Conservation (phyloP, 2,113 vertebrate species). For the Halcyon malimbica region DNA sequence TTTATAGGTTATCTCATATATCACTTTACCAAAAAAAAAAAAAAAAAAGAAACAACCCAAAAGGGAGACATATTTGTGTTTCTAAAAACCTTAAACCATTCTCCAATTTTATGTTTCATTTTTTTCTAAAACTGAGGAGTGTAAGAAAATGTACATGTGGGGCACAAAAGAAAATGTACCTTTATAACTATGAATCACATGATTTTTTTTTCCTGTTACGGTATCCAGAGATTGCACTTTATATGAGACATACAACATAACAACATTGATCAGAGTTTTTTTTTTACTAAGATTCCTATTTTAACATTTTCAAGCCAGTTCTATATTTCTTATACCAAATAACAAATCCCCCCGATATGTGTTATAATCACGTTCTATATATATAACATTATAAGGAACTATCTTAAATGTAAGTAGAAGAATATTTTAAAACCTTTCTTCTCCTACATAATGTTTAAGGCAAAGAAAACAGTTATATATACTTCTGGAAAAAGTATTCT, state of each 20-base stretch:
- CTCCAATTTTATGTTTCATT: neutral
- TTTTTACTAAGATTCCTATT: neutral
- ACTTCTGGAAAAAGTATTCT: conserved; percentile 35
- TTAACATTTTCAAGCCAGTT: neutral
- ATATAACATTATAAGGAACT: neutral
- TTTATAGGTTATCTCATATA: neutral
- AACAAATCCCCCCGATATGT: neutral
- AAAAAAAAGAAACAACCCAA: neutral
- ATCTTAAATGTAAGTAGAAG: neutral
- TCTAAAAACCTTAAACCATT: neutral
- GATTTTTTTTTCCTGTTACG: neutral
- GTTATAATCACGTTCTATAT: neutral
- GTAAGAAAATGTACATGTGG: neutral
- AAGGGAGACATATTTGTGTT: neutral
- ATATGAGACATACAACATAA: neutral
- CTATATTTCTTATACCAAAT: neutral
- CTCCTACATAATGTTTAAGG: neutral
- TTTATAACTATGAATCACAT: neutral
- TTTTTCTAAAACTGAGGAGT: neutral
- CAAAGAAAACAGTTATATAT: conserved; percentile 1
- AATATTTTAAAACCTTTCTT: neutral
- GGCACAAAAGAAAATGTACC: neutral
- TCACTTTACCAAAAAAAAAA: neutral
- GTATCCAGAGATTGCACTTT: neutral
- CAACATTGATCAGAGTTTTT: neutral